A percentile compares a stretch with the other conserved stretches of the same genome.
Conservation (phyloP, 2,113 vertebrate species). For the Phainopepla nitens region DNA sequence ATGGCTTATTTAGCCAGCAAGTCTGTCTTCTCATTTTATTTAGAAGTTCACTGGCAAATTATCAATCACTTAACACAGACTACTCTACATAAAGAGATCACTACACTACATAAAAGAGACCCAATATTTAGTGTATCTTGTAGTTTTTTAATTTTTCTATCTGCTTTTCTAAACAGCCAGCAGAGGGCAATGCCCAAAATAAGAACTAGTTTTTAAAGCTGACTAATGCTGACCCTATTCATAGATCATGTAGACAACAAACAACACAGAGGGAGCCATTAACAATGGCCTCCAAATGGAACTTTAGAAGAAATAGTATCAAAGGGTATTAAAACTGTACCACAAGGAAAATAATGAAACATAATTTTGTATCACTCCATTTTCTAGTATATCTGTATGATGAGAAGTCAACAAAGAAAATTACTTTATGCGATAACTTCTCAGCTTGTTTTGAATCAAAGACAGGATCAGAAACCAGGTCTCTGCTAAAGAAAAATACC, state of each 20-base stretch:
- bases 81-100: background rate
- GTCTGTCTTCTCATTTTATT: background rate
- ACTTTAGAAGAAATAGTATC: background rate
- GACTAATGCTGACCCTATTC: background rate
- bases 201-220: background rate
- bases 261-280: background rate
- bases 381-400: background rate
- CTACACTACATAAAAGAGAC: background rate
- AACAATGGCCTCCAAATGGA: background rate
- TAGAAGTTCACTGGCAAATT: background rate
- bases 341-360: background rate
- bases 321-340: background rate
- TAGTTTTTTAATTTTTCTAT: background rate
- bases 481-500: background rate
- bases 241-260: background rate
- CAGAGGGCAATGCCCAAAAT: background rate
- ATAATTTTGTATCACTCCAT: background rate
- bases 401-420: background rate
- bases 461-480: background rate
- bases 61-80: background rate
- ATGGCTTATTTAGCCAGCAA: background rate
- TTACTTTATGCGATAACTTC: background rate
- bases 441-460: background rate
- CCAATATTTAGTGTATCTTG: background rate
- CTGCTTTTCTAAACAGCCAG: background rate